A percentile compares a stretch with the other conserved stretches of the same genome.
Evolutionary conservation across 1,140 invertebrate genomes (phyloP).

Genomic region (Anastrepha obliqua): DNA sequence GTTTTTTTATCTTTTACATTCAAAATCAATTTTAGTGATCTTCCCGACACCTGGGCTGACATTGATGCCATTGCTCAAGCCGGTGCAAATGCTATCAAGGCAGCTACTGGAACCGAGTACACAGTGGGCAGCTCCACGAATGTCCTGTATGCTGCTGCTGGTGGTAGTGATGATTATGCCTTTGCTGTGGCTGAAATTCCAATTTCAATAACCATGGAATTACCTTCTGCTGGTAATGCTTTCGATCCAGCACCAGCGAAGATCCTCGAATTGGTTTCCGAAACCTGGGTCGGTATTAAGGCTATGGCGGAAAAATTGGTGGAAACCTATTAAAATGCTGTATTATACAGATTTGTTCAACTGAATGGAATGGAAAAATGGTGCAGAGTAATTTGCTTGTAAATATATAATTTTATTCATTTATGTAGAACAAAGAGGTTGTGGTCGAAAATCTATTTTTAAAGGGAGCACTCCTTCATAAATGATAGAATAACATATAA

Average conservation of each 20-base stretch:
- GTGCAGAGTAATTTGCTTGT: no score
- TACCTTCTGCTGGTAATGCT: constrained; percentile 80
- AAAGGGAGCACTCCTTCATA: no score
- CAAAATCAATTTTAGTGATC: constrained; percentile 53
- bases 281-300: constrained; percentile 85
- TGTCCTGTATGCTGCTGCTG: constrained; percentile 77
- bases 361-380: no score
- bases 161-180: constrained; percentile 82
- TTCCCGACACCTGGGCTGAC: constrained; percentile 69
- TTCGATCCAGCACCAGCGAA: constrained; percentile 81
- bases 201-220: constrained; percentile 82
- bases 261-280: constrained; percentile 78
- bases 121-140: constrained; percentile 80
- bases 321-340: constrained; percentile 63
- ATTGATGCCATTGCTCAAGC: constrained; percentile 73
- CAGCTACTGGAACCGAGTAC: constrained; percentile 76
- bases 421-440: no score
- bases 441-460: no score
- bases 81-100: constrained; percentile 74
- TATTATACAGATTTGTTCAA: no score
- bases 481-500: no score
- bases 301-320: constrained; percentile 69
- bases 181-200: constrained; percentile 77
- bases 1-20: constrained; percentile 70
- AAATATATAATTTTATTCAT: no score